These are phyloP conservation scores for Eurystomus glaucurus DNA, from an alignment of 2,797 vertebrate species.

Conservation along the genomic window DNA sequence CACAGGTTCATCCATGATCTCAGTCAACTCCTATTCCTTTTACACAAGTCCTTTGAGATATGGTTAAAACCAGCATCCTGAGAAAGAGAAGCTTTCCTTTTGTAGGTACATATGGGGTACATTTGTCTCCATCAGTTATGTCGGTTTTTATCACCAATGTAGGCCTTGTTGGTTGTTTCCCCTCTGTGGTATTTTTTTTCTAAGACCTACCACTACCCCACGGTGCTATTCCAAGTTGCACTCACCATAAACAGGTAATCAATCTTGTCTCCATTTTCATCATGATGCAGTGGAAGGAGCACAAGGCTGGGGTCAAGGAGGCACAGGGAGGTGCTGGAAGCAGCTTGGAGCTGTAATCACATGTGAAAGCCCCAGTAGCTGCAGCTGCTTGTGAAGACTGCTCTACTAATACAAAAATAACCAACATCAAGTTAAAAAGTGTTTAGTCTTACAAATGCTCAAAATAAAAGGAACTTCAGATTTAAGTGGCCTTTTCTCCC, in stretches of 20 bases:
- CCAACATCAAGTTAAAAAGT: neutral
- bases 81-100: neutral
- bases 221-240: neutral
- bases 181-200: neutral
- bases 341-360: neutral
- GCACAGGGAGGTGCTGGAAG: neutral
- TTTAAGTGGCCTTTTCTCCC: neutral
- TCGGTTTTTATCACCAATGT: neutral
- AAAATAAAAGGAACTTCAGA: neutral
- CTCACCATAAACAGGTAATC: neutral
- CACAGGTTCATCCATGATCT: neutral
- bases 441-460: neutral
- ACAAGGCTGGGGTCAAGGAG: neutral
- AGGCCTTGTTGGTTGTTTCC: neutral
- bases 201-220: no score
- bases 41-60: neutral
- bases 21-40: neutral
- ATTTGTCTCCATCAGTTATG: neutral
- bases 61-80: neutral
- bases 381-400: neutral
- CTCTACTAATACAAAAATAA: neutral
- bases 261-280: neutral
- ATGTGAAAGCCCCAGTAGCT: neutral
- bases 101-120: fast-evolving
- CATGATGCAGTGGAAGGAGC: neutral